A percentile compares a stretch with the other conserved stretches of the same genome.
phyloP scores from a whole-genome alignment of 2,888 invertebrate genomes.

The Thalpophila matura region DNA sequence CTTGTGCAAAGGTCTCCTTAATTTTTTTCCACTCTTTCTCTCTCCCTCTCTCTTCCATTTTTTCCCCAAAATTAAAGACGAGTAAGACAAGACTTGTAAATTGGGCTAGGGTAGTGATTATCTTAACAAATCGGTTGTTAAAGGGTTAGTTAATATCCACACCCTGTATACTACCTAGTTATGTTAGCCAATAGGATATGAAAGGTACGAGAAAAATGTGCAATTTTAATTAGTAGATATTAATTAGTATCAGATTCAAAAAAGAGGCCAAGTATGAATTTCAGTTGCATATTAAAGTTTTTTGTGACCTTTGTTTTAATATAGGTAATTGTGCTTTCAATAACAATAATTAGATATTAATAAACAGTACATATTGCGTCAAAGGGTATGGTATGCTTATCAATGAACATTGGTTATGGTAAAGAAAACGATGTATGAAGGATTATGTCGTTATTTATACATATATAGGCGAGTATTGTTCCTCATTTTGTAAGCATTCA shows the following conservation, averaged over 20 bases:
- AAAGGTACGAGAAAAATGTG: slow-evolving; percentile 4
- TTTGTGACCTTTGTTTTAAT: slow-evolving; percentile 38
- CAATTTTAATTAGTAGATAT: slow-evolving; percentile 31
- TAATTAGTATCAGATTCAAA: slow-evolving; percentile 41
- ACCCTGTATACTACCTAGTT: neutral
- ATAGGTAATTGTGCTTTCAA: slow-evolving; percentile 22
- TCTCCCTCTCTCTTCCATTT: neutral
- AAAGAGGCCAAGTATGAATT: slow-evolving; percentile 47
- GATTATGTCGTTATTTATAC: too few relatives aligned
- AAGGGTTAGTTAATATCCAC: neutral
- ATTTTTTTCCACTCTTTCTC: neutral
- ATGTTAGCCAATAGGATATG: slow-evolving; percentile 6
- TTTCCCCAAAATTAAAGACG: too few relatives aligned
- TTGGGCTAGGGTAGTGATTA: too few relatives aligned
- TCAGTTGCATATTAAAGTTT: slow-evolving; percentile 23
- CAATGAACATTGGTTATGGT: too few relatives aligned
- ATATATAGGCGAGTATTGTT: too few relatives aligned
- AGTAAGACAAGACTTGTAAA: neutral
- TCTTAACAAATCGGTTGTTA: too few relatives aligned
- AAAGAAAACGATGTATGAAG: too few relatives aligned
- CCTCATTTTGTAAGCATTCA: too few relatives aligned
- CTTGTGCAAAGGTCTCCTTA: neutral
- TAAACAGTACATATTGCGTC: neutral
- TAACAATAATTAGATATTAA: slow-evolving; percentile 19
- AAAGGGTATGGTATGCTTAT: neutral